phyloP scores from a whole-genome alignment of 2,888 invertebrate species.

The Patella ulyssiponensis region DNA sequence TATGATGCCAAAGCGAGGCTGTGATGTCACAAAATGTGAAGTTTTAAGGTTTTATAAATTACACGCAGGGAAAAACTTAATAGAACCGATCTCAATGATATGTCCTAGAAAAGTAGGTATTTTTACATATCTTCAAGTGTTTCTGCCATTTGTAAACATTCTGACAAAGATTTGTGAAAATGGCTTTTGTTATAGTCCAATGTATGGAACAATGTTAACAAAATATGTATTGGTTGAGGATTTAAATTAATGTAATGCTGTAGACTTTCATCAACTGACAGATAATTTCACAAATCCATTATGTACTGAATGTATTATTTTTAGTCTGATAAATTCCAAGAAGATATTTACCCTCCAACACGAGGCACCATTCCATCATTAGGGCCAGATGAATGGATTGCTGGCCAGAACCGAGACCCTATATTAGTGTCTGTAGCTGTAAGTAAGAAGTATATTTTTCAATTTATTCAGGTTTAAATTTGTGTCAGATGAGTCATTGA shows the following conservation, averaged over 20 bases:
- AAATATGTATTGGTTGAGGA: too few species aligned
- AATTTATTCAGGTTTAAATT: too few species aligned
- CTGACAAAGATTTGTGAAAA: too few species aligned
- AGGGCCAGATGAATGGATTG: conserved; percentile 89
- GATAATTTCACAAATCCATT: neutral
- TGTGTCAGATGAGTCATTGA: too few species aligned
- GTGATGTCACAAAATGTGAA: conserved; percentile 94
- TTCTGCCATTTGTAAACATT: too few species aligned
- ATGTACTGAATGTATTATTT: conserved; percentile 38
- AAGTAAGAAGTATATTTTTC: conserved; percentile 13
- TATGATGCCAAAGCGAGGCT: conserved; percentile 98
- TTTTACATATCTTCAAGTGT: neutral
- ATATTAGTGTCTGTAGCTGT: conserved; percentile 91
- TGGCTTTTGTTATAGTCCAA: too few species aligned
- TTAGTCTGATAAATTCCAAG: conserved; percentile 94
- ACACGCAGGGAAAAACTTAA: conserved; percentile 80
- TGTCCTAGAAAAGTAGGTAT: conserved; percentile 88
- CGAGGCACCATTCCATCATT: conserved; percentile 89
- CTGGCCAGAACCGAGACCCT: conserved; percentile 91
- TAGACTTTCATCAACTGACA: too few species aligned
- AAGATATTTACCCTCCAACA: conserved; percentile 96
- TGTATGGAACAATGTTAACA: too few species aligned
- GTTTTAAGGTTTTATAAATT: conserved; percentile 95
- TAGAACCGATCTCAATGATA: conserved; percentile 97
- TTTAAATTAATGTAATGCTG: too few species aligned